Evolutionary conservation across 2,113 vertebrate species (phyloP).

Genomic region (Semnornis frantzii): DNA sequence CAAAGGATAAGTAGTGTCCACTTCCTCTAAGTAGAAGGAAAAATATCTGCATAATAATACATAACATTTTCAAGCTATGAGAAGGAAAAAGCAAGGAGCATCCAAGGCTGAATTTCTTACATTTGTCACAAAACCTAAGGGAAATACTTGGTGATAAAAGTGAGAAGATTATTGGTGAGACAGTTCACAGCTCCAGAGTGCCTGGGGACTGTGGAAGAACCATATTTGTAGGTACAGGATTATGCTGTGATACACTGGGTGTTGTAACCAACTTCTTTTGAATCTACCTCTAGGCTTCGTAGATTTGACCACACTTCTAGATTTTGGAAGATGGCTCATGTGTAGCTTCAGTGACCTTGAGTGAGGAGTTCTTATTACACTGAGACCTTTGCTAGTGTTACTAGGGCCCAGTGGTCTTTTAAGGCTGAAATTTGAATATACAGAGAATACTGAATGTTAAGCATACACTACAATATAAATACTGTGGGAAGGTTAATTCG

Average conservation of each 20-base stretch:
- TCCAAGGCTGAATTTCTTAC: neutral
- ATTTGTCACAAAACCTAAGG: neutral
- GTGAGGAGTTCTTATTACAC: neutral
- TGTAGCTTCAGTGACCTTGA: neutral
- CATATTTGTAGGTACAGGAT: neutral
- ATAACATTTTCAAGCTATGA: neutral
- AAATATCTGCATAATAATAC: neutral
- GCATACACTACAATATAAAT: neutral
- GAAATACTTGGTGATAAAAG: neutral
- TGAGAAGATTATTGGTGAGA: neutral
- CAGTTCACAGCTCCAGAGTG: neutral
- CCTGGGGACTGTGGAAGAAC: neutral
- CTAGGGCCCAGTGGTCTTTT: neutral
- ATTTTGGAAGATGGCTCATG: neutral
- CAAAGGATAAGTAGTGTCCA: neutral
- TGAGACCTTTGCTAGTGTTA: neutral
- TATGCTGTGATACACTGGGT: neutral
- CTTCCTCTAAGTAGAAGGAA: neutral
- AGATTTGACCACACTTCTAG: neutral
- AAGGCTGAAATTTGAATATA: neutral
- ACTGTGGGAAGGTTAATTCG: fast-evolving
- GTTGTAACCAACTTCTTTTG: neutral
- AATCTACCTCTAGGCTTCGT: fast-evolving
- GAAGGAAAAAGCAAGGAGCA: neutral
- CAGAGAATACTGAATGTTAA: neutral